A percentile compares a stretch with the other conserved stretches of the same genome.
phyloP scores from a whole-genome alignment of 1,140 invertebrate genomes.

The Zaprionus inermis region DNA sequence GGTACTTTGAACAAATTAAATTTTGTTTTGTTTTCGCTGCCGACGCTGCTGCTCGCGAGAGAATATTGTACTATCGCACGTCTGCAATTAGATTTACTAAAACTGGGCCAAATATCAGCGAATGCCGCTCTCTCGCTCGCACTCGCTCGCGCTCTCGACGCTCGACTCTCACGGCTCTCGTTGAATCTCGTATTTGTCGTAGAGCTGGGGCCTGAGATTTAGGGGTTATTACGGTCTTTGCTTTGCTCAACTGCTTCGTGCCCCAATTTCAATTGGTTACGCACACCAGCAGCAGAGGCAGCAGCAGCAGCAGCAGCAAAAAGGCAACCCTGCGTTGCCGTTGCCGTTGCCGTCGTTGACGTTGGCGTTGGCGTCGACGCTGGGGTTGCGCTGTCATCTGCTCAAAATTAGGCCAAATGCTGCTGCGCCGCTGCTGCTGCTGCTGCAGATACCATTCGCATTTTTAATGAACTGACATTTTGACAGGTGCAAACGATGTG shows the following conservation, averaged over 20 bases:
- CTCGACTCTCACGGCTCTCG: not conserved
- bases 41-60: constrained; percentile 33
- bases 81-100: constrained; percentile 78
- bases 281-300: constrained; percentile 51
- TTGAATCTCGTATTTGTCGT: constrained; percentile 2
- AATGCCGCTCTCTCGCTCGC: constrained; percentile 41
- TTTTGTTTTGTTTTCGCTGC: constrained; percentile 47
- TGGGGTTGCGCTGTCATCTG: constrained; percentile 46
- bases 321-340: constrained; percentile 63
- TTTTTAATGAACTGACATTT: constrained; percentile 58
- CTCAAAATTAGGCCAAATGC: constrained; percentile 71
- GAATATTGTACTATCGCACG: constrained; percentile 72
- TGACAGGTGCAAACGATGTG: constrained; percentile 63
- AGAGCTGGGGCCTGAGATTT: constrained; percentile 39
- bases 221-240: constrained; percentile 74
- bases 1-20: constrained; percentile 60
- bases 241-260: constrained; percentile 78
- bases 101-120: constrained; percentile 73
- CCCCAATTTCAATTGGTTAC: constrained; percentile 81
- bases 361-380: constrained; percentile 13
- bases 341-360: constrained; percentile 16
- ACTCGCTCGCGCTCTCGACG: not conserved
- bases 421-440: constrained; percentile 24
- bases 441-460: constrained; percentile 12
- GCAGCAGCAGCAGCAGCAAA: constrained; percentile 38